Evolutionary conservation across 2,113 vertebrate genomes (phyloP), one percentile per base, ranked within the genome.

Genomic region (Oncorhynchus tshawytscha): DNA sequence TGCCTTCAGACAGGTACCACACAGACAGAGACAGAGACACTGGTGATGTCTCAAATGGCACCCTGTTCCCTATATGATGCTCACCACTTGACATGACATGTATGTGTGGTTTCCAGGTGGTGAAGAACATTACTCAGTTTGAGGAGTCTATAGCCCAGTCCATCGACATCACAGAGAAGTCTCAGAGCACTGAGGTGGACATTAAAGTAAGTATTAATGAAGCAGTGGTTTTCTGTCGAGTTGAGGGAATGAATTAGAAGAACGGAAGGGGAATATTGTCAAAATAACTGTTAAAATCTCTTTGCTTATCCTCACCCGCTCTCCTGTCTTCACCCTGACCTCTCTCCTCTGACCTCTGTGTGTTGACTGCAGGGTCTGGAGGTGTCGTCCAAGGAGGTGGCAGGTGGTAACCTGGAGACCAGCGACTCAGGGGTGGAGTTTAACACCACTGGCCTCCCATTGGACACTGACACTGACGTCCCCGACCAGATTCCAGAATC

Each of bases 361-460:
- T 77, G 12, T 77, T 83, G 11, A 71, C 65, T 51, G 65, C 80
- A 94, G 93, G 93, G 93, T 86, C 86, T 94, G 75, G 93, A 94
- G 78, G 91, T 94, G 68, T 94, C 92, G 48, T 93, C 93, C 69
- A 94, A 93, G 79, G 92, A 93, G 67, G 89, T 93, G 72, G 82
- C 68, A 83, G 91, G 68, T 34, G 75, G 85, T 72, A 93, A 93
- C 76, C 82, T 94, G 16, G 93, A 94, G 81, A 94, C 92, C 72
- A 94, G 93, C 68, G 93, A 94, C 83, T 94, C 93, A 1, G 93
- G 93, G 3, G 93, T 94, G 48, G 93, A 92, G 73, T 94, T 94
- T 71, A 94, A 92, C 82, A 93, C 86, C 24, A 79, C 93, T 6
- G 91, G 91, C 39, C 90, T 94, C 4, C 93, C 93, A 4, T 77